Conservation (phyloP, 2,888 invertebrate species). For the Hetaerina titia region DNA sequence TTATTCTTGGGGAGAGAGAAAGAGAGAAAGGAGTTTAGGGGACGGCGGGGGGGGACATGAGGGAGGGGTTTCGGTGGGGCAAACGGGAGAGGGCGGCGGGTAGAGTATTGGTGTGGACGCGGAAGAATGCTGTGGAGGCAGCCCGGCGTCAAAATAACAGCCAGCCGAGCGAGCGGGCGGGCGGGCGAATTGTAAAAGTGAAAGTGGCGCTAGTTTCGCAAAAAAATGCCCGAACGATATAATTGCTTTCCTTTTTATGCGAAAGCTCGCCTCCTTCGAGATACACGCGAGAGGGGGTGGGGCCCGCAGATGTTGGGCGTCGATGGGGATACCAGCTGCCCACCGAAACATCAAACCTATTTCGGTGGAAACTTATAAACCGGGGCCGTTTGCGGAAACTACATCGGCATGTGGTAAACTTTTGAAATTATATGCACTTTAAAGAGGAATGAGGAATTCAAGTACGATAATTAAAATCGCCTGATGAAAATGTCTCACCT, state of each 20-base stretch:
- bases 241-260: slow-evolving; percentile 17
- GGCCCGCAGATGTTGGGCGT: not conserved
- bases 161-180: not conserved
- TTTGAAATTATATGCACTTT: not conserved
- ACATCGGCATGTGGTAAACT: not conserved
- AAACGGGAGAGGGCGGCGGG: slow-evolving; percentile 42
- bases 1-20: slow-evolving; percentile 67
- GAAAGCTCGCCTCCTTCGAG: not conserved
- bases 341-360: not conserved
- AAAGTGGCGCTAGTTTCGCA: slow-evolving; percentile 17
- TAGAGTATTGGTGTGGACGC: slow-evolving; percentile 74
- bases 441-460: not conserved
- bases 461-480: not conserved
- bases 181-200: not conserved
- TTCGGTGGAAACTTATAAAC: not conserved
- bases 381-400: not conserved
- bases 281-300: not conserved
- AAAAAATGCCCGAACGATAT: not conserved
- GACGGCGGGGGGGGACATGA: not conserved
- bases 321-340: not conserved
- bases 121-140: slow-evolving; percentile 76
- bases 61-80: not conserved
- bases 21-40: slow-evolving; percentile 68
- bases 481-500: not conserved
- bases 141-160: slow-evolving; percentile 39